phyloP scores from a whole-genome alignment of 2,113 vertebrate genomes.

The Acrocephalus arundinaceus region DNA sequence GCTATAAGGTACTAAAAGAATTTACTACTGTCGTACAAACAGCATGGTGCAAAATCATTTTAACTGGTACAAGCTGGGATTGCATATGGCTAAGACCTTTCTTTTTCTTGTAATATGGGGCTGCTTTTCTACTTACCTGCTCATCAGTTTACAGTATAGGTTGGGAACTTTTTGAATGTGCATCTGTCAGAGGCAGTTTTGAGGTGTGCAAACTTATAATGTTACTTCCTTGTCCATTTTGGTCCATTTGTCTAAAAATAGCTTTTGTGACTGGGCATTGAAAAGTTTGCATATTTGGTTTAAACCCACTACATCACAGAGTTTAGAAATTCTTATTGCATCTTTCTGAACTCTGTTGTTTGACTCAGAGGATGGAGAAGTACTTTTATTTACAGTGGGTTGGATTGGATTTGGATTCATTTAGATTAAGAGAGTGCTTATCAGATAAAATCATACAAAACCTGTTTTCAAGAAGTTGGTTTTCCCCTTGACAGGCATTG shows the following conservation, averaged over 20 bases:
- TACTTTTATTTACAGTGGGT: background rate
- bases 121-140: background rate
- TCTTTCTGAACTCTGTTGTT: background rate
- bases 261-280: background rate
- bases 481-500: slow-evolving; percentile 79
- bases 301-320: background rate
- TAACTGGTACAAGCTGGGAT: background rate
- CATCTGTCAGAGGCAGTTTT: background rate
- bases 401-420: background rate
- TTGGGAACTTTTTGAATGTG: background rate
- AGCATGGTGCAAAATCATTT: background rate
- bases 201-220: rapidly evolving
- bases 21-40: background rate
- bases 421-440: background rate
- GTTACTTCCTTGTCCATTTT: background rate
- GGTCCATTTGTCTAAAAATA: background rate
- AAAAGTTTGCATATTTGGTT: background rate
- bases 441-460: background rate
- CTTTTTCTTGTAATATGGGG: background rate
- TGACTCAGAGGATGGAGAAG: background rate
- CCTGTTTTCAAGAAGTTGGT: background rate
- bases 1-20: background rate
- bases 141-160: background rate
- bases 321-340: background rate
- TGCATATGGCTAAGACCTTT: background rate